These are phyloP conservation scores for Ariolimax columbianus DNA, from an alignment of 2,888 invertebrate genomes.

Conservation along the genomic window DNA sequence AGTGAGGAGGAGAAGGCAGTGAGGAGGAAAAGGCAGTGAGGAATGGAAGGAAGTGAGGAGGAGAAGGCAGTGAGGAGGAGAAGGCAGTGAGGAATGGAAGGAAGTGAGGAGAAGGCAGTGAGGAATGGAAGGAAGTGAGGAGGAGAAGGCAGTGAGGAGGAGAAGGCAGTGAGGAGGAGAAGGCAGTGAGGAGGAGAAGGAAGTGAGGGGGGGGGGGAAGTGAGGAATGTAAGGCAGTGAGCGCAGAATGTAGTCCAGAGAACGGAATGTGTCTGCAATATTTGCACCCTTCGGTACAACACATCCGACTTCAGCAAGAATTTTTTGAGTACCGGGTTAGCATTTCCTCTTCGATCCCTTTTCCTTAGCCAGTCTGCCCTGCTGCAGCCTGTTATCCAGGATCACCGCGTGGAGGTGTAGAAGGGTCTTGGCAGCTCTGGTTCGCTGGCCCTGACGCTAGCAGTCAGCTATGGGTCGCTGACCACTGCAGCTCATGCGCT, in stretches of 20 bases:
- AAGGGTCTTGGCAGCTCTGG: too few relatives aligned
- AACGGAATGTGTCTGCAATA: too few relatives aligned
- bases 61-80: not conserved
- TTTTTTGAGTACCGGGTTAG: too few relatives aligned
- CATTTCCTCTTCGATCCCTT: too few relatives aligned
- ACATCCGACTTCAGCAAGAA: not conserved
- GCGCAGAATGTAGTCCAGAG: too few relatives aligned
- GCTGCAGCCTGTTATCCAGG: too few relatives aligned
- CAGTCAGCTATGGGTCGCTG: too few relatives aligned
- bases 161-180: not conserved
- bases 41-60: not conserved
- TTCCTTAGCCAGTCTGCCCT: too few relatives aligned
- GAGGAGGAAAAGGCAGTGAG: not conserved
- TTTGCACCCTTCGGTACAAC: too few relatives aligned
- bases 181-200: not conserved
- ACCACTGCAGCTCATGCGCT: too few relatives aligned
- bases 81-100: not conserved
- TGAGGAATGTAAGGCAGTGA: not conserved
- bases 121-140: constrained; percentile 20
- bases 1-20: not conserved
- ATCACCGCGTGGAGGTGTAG: too few relatives aligned
- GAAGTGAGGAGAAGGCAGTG: not conserved
- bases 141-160: constrained; percentile 10
- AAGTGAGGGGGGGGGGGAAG: not conserved
- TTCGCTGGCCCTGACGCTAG: too few relatives aligned